These are phyloP conservation scores for Orchesella flavescens DNA, from an alignment of 2,888 invertebrate genomes.

Conservation along the genomic window DNA sequence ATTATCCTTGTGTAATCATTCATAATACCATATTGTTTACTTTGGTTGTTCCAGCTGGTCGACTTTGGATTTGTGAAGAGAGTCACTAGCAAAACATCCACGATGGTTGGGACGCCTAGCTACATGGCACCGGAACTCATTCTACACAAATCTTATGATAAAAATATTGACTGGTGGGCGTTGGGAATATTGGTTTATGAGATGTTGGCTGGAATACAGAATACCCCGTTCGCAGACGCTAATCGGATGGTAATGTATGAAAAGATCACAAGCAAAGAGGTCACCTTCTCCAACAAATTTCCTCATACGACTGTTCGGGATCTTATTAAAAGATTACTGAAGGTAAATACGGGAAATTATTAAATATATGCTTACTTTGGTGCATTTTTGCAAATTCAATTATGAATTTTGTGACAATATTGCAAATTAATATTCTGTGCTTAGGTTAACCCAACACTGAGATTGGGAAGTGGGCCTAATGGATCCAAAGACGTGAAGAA, in stretches of 20 bases:
- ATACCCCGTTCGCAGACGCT: constrained; percentile 28
- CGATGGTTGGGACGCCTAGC: constrained; percentile 20
- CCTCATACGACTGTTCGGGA: constrained; percentile 28
- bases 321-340: constrained; percentile 37
- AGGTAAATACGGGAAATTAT: constrained; percentile 4
- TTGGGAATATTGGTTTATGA: constrained; percentile 37
- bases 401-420: background rate
- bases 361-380: too few relatives aligned
- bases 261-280: constrained; percentile 28
- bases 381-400: background rate
- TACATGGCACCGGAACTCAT: constrained; percentile 91
- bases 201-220: constrained; percentile 37
- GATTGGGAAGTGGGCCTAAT: constrained; percentile 38
- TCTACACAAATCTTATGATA: constrained; percentile 74
- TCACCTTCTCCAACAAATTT: constrained; percentile 34
- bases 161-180: constrained; percentile 35
- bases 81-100: background rate
- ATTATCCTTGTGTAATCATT: too few relatives aligned
- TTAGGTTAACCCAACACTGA: background rate
- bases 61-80: constrained; percentile 45
- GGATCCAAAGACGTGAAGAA: constrained; percentile 29
- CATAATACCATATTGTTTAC: too few relatives aligned
- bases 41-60: constrained; percentile 15
- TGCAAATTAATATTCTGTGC: background rate
- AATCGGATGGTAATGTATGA: constrained; percentile 14